A percentile compares a stretch with the other conserved stretches of the same genome.
Conservation (phyloP, 1,140 invertebrate genomes). For the Dinoponera quadriceps region DNA sequence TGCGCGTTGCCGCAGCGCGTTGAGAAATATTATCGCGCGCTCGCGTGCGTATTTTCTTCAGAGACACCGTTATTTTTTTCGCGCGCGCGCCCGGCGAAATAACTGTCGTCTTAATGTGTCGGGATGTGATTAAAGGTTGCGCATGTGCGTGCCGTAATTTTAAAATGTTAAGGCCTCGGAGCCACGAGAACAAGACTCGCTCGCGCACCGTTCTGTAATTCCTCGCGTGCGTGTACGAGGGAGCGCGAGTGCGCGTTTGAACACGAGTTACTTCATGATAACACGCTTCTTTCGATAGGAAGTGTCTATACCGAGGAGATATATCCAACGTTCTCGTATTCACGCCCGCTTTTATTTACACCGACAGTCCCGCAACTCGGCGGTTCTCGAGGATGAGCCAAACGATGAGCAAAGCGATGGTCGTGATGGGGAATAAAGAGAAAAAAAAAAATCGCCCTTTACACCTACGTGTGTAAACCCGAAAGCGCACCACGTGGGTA, state of each 20-base stretch:
- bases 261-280: not conserved
- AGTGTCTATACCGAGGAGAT: not conserved
- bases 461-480: constrained; percentile 1
- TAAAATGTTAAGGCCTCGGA: constrained; percentile 5
- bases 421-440: not conserved
- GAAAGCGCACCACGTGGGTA: constrained; percentile 9
- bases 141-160: constrained; percentile 40
- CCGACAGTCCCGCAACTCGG: not conserved
- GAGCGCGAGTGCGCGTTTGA: not conserved
- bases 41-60: constrained; percentile 36
- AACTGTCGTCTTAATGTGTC: constrained; percentile 60
- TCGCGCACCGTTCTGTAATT: constrained; percentile 9
- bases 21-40: constrained; percentile 34
- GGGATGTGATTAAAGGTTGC: constrained; percentile 51
- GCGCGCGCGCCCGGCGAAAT: constrained; percentile 23
- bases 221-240: not conserved
- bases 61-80: constrained; percentile 48
- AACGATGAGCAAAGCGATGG: constrained; percentile 6
- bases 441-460: not conserved
- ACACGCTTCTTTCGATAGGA: not conserved
- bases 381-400: not conserved
- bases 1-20: not conserved
- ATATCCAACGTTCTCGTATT: not conserved
- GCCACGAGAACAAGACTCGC: not conserved
- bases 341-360: not conserved